Base-by-base conservation (phyloP, 2,888 invertebrate species). In the Hemistola chrysoprasaria region DNA sequence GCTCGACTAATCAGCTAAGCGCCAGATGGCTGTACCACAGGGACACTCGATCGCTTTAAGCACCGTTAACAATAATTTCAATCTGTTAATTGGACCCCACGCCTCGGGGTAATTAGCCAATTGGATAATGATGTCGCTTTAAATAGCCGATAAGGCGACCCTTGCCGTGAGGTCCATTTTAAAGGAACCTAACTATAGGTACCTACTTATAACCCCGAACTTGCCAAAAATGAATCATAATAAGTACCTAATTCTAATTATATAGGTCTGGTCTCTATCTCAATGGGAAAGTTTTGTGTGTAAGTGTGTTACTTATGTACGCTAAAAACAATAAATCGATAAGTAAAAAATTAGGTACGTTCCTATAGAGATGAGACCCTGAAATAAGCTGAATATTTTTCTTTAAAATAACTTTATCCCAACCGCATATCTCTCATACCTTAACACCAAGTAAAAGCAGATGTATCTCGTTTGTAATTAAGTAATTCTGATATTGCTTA, bases 31-130 rank as follows among this genome's bases (percentile, higher is more conserved):
- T n/a, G n/a, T n/a, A n/a, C n/a, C 54, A 33, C 47, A 41, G 40
- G 52, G 50, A 53, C 55, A 56, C 65, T 53, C 68, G 62, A 70
- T 66, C 58, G 62, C 49, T 11, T 21, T 28, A 44, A 16, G 33
- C 47, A 68, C 68, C 56, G 68, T 81, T 74, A 71, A 81, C 73
- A 79, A 79, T 81, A 70, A 85, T 79, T 80, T 73, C 75, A 74
- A 84, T 84, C 70, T 65, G 65, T 75, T 82, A 83, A 85, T 81
- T 81, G 78, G 67, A 59, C 52, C 43, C 57, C 35, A 39, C 40
- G 45, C 45, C 48, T 54, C 47, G 37, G 65, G 65, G 70, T 80
- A 80, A 83, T 84, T 76, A 81, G 74, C 63, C 73, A 76, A 84
- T 85, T 80, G 73, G 71, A 59, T 75, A 71, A 79, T 76, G 71